These are phyloP conservation scores for Rhea pennata DNA, from an alignment of 2,113 vertebrate genomes.

Conservation along the genomic window DNA sequence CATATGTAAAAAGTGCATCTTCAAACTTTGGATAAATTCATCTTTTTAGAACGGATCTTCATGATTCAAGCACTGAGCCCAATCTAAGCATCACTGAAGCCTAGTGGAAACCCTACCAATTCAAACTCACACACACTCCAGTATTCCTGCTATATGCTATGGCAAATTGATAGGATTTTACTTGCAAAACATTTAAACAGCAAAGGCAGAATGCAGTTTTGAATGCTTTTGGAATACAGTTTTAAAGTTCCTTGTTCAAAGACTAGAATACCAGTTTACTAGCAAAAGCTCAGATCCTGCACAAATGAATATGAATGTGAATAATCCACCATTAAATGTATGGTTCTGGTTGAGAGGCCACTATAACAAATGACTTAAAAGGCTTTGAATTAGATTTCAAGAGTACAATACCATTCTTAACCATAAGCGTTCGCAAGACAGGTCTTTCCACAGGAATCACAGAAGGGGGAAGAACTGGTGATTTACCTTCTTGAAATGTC, in stretches of 20 bases:
- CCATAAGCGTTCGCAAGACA: background rate
- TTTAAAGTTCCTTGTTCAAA: background rate
- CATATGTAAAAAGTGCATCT: background rate
- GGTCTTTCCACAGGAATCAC: background rate
- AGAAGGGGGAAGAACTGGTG: background rate
- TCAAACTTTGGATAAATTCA: background rate
- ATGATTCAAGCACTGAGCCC: background rate
- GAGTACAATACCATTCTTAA: background rate
- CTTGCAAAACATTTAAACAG: background rate
- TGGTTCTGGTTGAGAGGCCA: background rate
- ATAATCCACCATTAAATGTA: background rate
- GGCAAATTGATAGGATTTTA: background rate
- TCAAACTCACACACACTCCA: background rate
- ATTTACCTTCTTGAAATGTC: background rate
- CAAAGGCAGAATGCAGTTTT: background rate
- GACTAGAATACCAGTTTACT: background rate
- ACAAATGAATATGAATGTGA: background rate
- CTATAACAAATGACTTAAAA: slow-evolving; percentile 7
- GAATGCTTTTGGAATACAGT: background rate
- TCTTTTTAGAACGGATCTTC: background rate
- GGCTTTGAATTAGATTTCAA: background rate
- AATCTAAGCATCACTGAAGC: background rate
- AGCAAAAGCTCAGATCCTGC: slow-evolving; percentile 1
- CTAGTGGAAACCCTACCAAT: background rate
- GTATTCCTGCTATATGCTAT: background rate